Evolutionary conservation across 2,113 vertebrate genomes (phyloP).

Genomic region (Apodemus speciosus): DNA sequence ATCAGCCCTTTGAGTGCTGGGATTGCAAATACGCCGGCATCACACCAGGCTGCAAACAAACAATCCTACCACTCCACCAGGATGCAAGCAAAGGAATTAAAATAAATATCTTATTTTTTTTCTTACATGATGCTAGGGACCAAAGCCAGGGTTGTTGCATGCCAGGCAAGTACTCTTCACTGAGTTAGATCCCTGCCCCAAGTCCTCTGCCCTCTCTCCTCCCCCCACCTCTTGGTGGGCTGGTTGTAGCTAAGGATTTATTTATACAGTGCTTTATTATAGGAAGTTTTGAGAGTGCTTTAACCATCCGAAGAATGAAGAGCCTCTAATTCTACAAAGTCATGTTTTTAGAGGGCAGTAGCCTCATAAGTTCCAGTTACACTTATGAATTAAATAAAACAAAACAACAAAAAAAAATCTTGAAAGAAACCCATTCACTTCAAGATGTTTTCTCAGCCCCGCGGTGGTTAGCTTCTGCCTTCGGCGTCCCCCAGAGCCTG

Average conservation of each 20-base stretch:
- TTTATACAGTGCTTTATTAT: not conserved
- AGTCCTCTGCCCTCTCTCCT: rapidly evolving
- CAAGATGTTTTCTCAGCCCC: not conserved
- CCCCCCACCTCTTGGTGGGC: not conserved
- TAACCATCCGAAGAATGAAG: not conserved
- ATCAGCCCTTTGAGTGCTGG: not conserved
- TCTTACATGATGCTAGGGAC: not conserved
- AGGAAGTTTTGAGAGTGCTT: not conserved
- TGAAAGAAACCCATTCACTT: constrained; percentile 11
- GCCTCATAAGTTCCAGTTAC: not conserved
- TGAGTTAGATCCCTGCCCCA: not conserved
- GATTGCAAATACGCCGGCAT: not conserved
- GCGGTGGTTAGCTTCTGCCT: not conserved
- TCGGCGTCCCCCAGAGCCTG: not conserved
- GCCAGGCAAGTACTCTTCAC: not conserved
- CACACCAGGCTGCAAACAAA: not conserved
- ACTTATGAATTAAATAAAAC: not conserved
- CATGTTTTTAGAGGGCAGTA: constrained; percentile 28
- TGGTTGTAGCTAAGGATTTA: not conserved
- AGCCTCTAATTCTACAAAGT: not conserved
- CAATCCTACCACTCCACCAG: not conserved
- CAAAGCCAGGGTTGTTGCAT: not conserved
- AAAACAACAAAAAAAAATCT: not conserved
- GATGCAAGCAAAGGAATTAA: not conserved
- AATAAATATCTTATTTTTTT: not conserved